phyloP scores from a whole-genome alignment of 2,888 invertebrate species.

The Taphrorychus bicolor region DNA sequence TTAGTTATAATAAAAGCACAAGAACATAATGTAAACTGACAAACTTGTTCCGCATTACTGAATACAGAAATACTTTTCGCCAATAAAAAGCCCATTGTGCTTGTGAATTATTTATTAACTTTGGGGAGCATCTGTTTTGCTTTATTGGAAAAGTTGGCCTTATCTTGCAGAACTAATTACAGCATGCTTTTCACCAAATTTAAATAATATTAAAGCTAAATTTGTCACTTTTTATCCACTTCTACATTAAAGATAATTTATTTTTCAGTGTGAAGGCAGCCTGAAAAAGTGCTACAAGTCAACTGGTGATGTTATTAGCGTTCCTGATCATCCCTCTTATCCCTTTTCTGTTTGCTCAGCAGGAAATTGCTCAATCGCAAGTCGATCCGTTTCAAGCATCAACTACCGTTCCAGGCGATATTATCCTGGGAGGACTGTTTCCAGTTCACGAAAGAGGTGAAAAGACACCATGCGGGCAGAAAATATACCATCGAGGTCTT shows the following conservation, averaged over 20 bases:
- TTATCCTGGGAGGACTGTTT: constrained; percentile 68
- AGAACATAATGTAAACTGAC: background rate
- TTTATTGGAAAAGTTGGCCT: constrained; percentile 8
- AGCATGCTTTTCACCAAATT: background rate
- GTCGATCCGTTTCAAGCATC: constrained; percentile 48
- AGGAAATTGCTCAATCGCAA: constrained; percentile 16
- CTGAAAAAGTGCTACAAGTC: constrained; percentile 16
- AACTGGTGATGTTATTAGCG: constrained; percentile 40
- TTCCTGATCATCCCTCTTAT: constrained; percentile 34
- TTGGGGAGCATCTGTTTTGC: background rate
- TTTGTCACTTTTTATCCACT: background rate
- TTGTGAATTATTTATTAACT: constrained; percentile 9
- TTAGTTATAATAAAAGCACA: background rate
- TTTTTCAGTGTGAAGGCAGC: constrained; percentile 27
- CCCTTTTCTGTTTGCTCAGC: constrained; percentile 40
- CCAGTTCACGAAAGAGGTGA: constrained; percentile 68
- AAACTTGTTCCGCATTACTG: background rate
- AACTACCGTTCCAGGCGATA: constrained; percentile 61
- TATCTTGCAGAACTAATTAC: constrained; percentile 4
- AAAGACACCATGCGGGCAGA: constrained; percentile 59
- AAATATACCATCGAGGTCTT: constrained; percentile 67
- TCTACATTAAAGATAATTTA: constrained; percentile 10
- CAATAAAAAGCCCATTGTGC: constrained; percentile 8
- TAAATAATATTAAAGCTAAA: background rate
- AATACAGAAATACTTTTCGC: background rate